Evolutionary conservation across 1,140 invertebrate species (phyloP).

Genomic region (Brachionus angularis): DNA sequence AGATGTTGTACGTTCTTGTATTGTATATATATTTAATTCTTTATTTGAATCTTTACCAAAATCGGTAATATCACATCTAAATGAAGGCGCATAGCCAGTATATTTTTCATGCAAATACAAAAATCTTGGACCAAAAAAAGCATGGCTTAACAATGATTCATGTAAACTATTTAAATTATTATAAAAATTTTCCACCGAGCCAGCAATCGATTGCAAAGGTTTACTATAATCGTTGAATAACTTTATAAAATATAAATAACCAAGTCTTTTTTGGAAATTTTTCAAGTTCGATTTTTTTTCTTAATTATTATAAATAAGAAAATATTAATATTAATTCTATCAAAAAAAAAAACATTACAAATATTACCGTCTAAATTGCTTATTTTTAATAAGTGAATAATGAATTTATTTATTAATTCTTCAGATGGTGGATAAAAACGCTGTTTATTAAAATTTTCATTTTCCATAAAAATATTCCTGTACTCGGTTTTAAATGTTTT

Average conservation of each 20-base stretch:
- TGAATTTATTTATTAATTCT: no score
- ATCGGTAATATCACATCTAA: no score
- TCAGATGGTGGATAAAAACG: no score
- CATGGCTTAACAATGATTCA: conserved; percentile 3
- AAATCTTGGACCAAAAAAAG: conserved; percentile 1
- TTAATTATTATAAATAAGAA: no score
- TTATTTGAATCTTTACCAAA: background rate
- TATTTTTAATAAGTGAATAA: no score
- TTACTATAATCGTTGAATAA: conserved; percentile 9
- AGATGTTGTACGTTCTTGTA: background rate
- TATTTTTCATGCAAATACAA: no score
- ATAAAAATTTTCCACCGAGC: conserved; percentile 6
- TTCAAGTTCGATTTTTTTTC: background rate
- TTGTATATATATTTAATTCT: background rate
- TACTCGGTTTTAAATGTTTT: no score
- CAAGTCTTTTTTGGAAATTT: background rate
- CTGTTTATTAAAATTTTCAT: no score
- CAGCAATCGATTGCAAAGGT: conserved; percentile 11
- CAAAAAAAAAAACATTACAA: background rate
- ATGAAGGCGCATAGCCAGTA: no score
- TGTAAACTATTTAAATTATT: conserved; percentile 18
- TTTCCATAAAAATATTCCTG: no score
- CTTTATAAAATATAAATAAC: conserved; percentile 34
- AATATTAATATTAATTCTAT: background rate
- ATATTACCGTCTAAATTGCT: background rate